Conservation (phyloP, 2,888 invertebrate species). For the Hyalella azteca region DNA sequence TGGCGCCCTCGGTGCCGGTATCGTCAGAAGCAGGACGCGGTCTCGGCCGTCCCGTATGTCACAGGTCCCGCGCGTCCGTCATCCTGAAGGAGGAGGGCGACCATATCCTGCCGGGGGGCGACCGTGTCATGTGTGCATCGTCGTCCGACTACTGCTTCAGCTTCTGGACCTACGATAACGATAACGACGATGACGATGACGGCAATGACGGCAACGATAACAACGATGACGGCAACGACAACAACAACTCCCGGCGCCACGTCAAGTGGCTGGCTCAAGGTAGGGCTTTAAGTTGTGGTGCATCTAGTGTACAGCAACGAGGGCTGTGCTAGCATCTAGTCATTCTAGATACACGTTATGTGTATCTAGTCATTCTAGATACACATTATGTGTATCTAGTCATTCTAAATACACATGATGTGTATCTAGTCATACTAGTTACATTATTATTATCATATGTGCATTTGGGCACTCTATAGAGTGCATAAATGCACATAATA, state of each 20-base stretch:
- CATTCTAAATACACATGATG: too few species aligned
- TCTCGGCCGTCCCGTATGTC: not conserved
- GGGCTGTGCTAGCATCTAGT: too few species aligned
- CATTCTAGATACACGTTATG: too few species aligned
- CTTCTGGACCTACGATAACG: constrained; percentile 31
- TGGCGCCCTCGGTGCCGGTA: not conserved
- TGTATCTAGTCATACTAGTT: too few species aligned
- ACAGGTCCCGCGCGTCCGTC: constrained; percentile 12
- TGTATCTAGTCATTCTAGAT: too few species aligned
- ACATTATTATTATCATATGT: too few species aligned
- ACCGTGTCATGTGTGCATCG: constrained; percentile 26
- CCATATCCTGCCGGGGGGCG: constrained; percentile 35
- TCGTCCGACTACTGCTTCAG: constrained; percentile 41
- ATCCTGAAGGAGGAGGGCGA: constrained; percentile 36
- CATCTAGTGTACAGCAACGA: too few species aligned
- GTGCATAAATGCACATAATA: too few species aligned
- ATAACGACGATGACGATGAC: too few species aligned
- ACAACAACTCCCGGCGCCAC: not conserved
- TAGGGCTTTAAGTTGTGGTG: not conserved
- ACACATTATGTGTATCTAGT: too few species aligned
- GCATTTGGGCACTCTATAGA: too few species aligned
- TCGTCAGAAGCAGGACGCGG: not conserved
- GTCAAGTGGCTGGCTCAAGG: not conserved
- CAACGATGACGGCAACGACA: not conserved
- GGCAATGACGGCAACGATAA: not conserved